Evolutionary conservation across 2,797 vertebrate species (phyloP).

Genomic region (Epinephelus awoara): DNA sequence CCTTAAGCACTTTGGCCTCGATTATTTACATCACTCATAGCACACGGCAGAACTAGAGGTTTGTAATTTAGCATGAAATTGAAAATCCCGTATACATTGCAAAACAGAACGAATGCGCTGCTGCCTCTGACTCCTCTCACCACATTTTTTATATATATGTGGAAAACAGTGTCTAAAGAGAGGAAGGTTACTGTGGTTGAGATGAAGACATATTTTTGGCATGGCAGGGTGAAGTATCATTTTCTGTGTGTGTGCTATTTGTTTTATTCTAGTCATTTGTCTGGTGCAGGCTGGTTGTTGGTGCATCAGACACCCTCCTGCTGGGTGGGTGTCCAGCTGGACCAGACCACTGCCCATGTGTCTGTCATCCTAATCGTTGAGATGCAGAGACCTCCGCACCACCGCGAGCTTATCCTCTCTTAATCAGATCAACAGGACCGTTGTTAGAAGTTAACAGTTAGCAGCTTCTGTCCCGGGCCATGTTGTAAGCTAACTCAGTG

Average conservation of each 20-base stretch:
- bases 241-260: slow-evolving; percentile 15
- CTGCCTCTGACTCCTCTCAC: slow-evolving; percentile 44
- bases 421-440: slow-evolving; percentile 62
- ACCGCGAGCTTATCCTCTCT: slow-evolving; percentile 52
- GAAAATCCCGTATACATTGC: slow-evolving; percentile 46
- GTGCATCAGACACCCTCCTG: slow-evolving; percentile 51
- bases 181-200: slow-evolving; percentile 34
- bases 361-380: slow-evolving; percentile 42
- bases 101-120: slow-evolving; percentile 39
- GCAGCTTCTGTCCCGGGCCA: slow-evolving; percentile 31
- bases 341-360: slow-evolving; percentile 43
- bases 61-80: slow-evolving; percentile 50
- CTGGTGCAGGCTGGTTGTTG: slow-evolving; percentile 23
- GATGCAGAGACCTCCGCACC: slow-evolving; percentile 43
- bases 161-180: slow-evolving; percentile 52
- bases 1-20: slow-evolving; percentile 11
- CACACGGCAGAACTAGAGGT: slow-evolving; percentile 3
- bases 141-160: slow-evolving; percentile 69
- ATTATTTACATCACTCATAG: slow-evolving; percentile 2
- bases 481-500: slow-evolving; percentile 22
- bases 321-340: slow-evolving; percentile 46
- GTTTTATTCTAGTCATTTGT: slow-evolving; percentile 18
- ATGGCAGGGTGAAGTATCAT: not conserved
- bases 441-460: slow-evolving; percentile 52
- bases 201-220: slow-evolving; percentile 58